A percentile compares a stretch with the other conserved stretches of the same genome.
These are phyloP conservation scores for Coregonus sp. DNA, from an alignment of 2,797 vertebrate species.

Conservation along the genomic window DNA sequence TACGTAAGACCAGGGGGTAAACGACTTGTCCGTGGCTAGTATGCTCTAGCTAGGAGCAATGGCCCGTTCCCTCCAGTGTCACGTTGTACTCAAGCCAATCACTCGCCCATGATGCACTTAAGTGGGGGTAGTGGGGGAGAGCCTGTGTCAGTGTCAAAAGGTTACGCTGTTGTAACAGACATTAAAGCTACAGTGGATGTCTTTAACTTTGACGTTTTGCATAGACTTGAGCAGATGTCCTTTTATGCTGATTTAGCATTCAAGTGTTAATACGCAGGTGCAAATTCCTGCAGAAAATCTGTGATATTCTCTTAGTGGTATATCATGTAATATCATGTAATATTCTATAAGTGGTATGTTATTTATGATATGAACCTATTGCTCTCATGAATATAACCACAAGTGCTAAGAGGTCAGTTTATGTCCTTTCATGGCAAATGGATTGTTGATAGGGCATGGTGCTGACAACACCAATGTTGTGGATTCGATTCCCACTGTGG, in stretches of 20 bases:
- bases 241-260: not conserved
- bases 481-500: no score
- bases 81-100: slow-evolving; percentile 1
- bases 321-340: not conserved
- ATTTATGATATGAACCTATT: not conserved
- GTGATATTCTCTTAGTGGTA: not conserved
- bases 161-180: not conserved
- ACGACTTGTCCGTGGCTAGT: slow-evolving; percentile 23
- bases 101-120: not conserved
- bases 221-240: not conserved
- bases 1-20: slow-evolving; percentile 47
- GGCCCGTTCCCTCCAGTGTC: slow-evolving; percentile 22
- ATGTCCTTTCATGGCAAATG: not conserved
- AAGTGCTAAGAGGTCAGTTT: not conserved
- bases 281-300: not conserved
- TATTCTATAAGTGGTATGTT: no score
- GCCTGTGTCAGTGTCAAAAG: not conserved
- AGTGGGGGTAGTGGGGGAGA: not conserved
- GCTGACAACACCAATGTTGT: no score
- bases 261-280: not conserved
- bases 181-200: not conserved
- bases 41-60: not conserved
- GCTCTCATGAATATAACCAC: not conserved
- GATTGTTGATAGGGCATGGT: no score
- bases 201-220: not conserved